These are phyloP conservation scores for Hyposmocoma kahamanoa DNA, from an alignment of 1,140 invertebrate genomes.

Conservation along the genomic window DNA sequence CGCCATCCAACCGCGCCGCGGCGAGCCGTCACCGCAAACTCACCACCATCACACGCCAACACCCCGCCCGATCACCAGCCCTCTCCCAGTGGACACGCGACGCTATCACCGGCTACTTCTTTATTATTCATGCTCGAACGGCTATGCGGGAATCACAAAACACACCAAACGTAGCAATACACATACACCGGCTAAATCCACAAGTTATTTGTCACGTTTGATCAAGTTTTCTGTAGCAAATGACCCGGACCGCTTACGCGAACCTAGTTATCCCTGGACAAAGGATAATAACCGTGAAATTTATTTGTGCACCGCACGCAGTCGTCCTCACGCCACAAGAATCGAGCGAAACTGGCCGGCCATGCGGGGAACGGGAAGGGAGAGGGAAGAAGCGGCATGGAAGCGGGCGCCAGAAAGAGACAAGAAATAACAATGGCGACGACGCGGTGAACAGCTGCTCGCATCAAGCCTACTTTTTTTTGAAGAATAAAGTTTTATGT, in stretches of 20 bases:
- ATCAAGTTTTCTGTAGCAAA: slow-evolving; percentile 11
- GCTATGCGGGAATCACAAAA: slow-evolving; percentile 64
- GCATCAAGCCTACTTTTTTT: no score
- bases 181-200: slow-evolving; percentile 50
- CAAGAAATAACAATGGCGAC: slow-evolving; percentile 64
- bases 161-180: slow-evolving; percentile 27
- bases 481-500: no score
- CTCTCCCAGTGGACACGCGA: slow-evolving; percentile 49
- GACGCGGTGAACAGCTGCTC: slow-evolving; percentile 68
- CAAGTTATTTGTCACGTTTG: slow-evolving; percentile 18
- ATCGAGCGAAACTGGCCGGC: slow-evolving; percentile 66
- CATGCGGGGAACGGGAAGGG: slow-evolving; percentile 21
- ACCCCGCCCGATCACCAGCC: slow-evolving; percentile 53
- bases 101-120: slow-evolving; percentile 65
- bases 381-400: slow-evolving; percentile 30
- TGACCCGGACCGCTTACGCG: slow-evolving; percentile 15
- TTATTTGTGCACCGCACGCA: slow-evolving; percentile 24
- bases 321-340: slow-evolving; percentile 53
- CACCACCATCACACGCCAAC: slow-evolving; percentile 47
- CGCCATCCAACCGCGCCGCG: slow-evolving; percentile 81
- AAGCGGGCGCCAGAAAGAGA: slow-evolving; percentile 29
- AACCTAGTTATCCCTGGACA: slow-evolving; percentile 49
- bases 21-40: slow-evolving; percentile 62
- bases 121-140: slow-evolving; percentile 72
- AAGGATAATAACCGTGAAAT: slow-evolving; percentile 60